Evolutionary conservation across 2,113 vertebrate genomes (phyloP).

Genomic region (Tragelaphus imberbis): DNA sequence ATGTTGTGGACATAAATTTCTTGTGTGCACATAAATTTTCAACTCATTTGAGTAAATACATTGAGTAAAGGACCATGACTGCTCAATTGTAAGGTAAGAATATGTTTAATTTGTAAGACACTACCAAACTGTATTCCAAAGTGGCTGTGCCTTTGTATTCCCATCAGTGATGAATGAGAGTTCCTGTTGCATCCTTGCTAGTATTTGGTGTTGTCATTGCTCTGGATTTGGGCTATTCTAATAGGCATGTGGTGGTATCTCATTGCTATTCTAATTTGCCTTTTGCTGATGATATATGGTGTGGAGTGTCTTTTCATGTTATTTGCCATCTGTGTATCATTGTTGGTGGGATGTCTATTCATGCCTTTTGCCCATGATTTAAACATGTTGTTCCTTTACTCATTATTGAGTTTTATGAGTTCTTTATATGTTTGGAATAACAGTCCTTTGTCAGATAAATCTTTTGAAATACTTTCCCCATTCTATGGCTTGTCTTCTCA

Average conservation of each 20-base stretch:
- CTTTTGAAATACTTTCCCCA: not conserved
- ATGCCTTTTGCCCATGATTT: not conserved
- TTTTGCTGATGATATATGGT: not conserved
- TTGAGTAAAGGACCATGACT: not conserved
- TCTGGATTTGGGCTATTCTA: not conserved
- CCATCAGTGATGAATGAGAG: not conserved
- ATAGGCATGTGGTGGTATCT: not conserved
- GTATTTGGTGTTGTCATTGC: no score
- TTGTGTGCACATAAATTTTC: not conserved
- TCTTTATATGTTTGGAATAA: not conserved
- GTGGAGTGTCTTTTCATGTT: not conserved
- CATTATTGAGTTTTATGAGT: not conserved
- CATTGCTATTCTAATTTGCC: not conserved
- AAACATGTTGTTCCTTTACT: not conserved
- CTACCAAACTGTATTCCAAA: not conserved
- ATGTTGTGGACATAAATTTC: no score
- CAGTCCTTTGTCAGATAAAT: not conserved
- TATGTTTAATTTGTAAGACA: not conserved
- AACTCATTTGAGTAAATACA: not conserved
- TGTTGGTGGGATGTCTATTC: not conserved
- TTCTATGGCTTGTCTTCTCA: not conserved
- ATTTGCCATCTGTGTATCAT: not conserved
- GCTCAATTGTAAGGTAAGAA: not conserved
- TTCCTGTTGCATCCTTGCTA: not conserved
- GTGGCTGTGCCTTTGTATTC: not conserved